phyloP scores from a whole-genome alignment of 2,797 vertebrate species.

The Cynopterus sphinx region DNA sequence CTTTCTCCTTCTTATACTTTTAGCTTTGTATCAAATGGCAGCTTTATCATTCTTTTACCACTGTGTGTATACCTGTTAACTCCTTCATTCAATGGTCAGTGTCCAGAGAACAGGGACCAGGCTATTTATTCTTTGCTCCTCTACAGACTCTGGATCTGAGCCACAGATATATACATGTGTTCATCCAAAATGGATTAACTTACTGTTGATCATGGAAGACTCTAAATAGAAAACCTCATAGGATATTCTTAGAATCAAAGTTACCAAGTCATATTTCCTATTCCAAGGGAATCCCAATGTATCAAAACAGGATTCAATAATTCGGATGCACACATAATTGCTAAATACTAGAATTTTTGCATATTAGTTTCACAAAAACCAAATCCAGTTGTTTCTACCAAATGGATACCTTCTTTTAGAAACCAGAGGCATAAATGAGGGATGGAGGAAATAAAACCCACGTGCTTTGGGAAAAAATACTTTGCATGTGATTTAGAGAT shows the following conservation, averaged over 20 bases:
- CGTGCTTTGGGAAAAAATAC: neutral
- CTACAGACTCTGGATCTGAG: neutral
- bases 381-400: neutral
- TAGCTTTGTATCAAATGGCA: neutral
- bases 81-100: neutral
- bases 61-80: neutral
- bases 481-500: neutral
- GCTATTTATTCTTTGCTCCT: neutral
- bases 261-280: neutral
- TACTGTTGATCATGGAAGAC: neutral
- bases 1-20: neutral
- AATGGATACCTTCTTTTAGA: neutral
- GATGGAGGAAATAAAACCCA: neutral
- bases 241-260: constrained; percentile 33
- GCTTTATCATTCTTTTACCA: neutral
- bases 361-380: neutral
- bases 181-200: neutral
- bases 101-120: neutral
- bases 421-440: neutral
- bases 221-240: neutral
- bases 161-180: neutral
- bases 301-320: neutral
- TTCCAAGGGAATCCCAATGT: neutral
- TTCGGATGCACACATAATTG: neutral
- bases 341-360: neutral